Evolutionary conservation across 2,888 invertebrate species (phyloP).

Genomic region (Zeuzera pyrina): DNA sequence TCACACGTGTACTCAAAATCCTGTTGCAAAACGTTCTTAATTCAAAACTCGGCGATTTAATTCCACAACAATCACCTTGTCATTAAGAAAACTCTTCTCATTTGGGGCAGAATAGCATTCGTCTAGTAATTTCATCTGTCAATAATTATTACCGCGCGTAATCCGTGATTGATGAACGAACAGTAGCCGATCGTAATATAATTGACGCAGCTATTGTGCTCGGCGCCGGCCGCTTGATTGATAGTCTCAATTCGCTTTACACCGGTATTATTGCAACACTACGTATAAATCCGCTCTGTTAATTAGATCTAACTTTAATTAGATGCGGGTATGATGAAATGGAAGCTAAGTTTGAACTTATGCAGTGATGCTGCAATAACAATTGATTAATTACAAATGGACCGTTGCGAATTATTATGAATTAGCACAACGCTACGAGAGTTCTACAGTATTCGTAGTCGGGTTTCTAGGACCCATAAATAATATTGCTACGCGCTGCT

Average conservation of each 20-base stretch:
- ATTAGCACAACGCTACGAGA: background rate
- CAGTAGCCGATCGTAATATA: conserved; percentile 39
- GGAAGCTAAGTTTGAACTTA: conserved; percentile 27
- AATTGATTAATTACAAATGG: conserved; percentile 29
- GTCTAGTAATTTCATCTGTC: conserved; percentile 43
- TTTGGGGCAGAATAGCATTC: conserved; percentile 27
- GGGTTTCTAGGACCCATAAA: no score
- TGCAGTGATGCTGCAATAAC: conserved; percentile 26
- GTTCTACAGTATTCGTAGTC: no score
- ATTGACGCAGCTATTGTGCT: conserved; percentile 52
- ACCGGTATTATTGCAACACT: conserved; percentile 25
- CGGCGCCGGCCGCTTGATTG: conserved; percentile 33
- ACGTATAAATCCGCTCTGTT: conserved; percentile 36
- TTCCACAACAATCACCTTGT: conserved; percentile 12
- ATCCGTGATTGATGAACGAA: conserved; percentile 64
- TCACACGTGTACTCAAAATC: no score
- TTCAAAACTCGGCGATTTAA: background rate
- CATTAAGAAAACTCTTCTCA: conserved; percentile 32
- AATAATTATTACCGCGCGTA: conserved; percentile 57
- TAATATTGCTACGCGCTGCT: background rate
- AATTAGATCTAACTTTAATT: conserved; percentile 52
- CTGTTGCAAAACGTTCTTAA: conserved; percentile 4
- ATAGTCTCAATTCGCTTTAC: conserved; percentile 30
- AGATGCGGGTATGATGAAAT: conserved; percentile 41
- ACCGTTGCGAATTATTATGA: conserved; percentile 15